Conservation (phyloP, 2,888 invertebrate species). For the Ectobius pallidus region DNA sequence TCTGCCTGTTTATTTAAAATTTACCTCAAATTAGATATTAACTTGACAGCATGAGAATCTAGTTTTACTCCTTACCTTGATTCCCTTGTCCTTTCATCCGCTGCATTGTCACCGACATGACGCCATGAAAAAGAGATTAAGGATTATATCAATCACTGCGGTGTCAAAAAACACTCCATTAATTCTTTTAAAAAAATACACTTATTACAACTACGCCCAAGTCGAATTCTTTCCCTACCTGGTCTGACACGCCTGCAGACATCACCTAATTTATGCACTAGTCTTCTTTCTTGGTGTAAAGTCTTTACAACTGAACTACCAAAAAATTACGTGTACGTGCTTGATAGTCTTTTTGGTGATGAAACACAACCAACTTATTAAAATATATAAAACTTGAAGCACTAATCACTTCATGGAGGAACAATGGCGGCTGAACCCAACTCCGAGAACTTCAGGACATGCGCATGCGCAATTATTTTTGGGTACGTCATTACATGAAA, state of each 20-base stretch:
- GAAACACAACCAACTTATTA: constrained; percentile 42
- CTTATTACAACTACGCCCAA: constrained; percentile 46
- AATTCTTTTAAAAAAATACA: constrained; percentile 40
- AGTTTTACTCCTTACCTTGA: constrained; percentile 68
- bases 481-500: constrained; percentile 34
- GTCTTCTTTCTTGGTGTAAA: constrained; percentile 42
- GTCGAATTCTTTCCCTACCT: constrained; percentile 66
- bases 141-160: constrained; percentile 37
- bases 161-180: constrained; percentile 40
- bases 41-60: neutral
- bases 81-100: constrained; percentile 89
- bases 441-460: constrained; percentile 38
- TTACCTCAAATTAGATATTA: too few relatives aligned
- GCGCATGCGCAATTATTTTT: constrained; percentile 36
- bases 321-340: constrained; percentile 36
- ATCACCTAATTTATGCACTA: constrained; percentile 56
- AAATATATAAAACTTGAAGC: constrained; percentile 44
- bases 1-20: too few relatives aligned
- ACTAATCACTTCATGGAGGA: constrained; percentile 44
- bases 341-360: constrained; percentile 39
- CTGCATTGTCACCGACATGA: constrained; percentile 59
- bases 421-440: constrained; percentile 45
- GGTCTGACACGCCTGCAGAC: constrained; percentile 92
- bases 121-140: constrained; percentile 45
- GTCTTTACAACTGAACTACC: constrained; percentile 40